A percentile compares a stretch with the other conserved stretches of the same genome.
Evolutionary conservation across 2,113 vertebrate species (phyloP).

Genomic region (Herpailurus yagouaroundi): DNA sequence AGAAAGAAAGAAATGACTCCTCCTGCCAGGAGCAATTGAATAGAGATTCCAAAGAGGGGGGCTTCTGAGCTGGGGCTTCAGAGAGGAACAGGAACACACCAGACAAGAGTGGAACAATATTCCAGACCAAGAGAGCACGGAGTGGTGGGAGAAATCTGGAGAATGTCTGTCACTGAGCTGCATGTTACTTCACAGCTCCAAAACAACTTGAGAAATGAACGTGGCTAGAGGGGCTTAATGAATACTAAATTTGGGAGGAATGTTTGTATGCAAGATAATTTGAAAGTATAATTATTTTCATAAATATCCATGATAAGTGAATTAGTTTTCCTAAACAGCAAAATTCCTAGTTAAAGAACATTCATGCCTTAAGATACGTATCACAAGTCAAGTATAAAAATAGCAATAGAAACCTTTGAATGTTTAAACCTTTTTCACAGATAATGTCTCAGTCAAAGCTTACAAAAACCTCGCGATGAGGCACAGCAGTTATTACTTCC

Average conservation of each 20-base stretch:
- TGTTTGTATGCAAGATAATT: neutral
- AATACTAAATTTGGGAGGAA: neutral
- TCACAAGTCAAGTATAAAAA: slow-evolving; percentile 6
- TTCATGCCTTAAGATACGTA: neutral
- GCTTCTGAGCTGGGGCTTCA: neutral
- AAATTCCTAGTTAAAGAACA: slow-evolving; percentile 8
- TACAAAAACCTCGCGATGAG: neutral
- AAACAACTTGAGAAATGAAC: neutral
- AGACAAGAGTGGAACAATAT: neutral
- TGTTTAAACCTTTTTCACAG: neutral
- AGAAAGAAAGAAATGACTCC: neutral
- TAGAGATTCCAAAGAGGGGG: neutral
- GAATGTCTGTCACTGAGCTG: neutral
- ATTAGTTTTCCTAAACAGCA: slow-evolving; percentile 22
- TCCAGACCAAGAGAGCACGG: neutral
- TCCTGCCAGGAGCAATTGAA: neutral
- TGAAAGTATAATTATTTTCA: slow-evolving; percentile 22
- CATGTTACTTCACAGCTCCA: neutral
- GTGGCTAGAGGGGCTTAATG: neutral
- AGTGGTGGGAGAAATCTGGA: neutral
- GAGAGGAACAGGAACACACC: neutral
- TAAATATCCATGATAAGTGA: neutral
- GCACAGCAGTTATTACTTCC: neutral
- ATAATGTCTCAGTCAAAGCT: neutral
- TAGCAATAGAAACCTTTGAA: neutral